These are phyloP conservation scores for Agrotis ipsilon DNA, from an alignment of 2,888 invertebrate genomes.

Conservation along the genomic window DNA sequence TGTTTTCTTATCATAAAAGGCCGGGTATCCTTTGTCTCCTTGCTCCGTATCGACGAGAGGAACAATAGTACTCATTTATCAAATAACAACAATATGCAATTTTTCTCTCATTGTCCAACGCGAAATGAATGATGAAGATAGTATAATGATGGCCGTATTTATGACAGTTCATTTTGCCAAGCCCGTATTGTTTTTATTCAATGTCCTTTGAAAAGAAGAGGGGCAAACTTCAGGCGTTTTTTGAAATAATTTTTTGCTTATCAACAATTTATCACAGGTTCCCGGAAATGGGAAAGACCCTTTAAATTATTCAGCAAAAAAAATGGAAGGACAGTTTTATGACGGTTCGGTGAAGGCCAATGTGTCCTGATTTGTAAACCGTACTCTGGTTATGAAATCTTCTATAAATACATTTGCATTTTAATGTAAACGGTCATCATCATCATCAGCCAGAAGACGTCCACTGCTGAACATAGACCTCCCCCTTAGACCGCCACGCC, in stretches of 20 bases:
- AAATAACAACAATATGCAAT: constrained; percentile 69
- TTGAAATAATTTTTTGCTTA: background rate
- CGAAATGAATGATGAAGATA: constrained; percentile 40
- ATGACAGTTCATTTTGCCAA: constrained; percentile 27
- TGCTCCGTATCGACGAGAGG: constrained; percentile 34
- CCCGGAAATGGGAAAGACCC: background rate
- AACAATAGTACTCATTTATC: constrained; percentile 63
- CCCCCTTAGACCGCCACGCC: no score
- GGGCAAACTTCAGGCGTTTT: background rate
- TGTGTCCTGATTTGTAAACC: background rate
- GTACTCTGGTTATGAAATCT: no score
- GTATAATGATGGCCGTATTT: constrained; percentile 45
- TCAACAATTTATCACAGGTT: background rate
- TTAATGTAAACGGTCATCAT: no score
- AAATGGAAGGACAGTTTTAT: background rate
- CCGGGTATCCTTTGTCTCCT: constrained; percentile 49
- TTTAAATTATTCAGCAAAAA: background rate
- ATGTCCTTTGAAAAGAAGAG: constrained; percentile 21
- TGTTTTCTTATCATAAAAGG: constrained; percentile 56
- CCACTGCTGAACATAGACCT: no score
- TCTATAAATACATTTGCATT: no score
- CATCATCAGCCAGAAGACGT: no score
- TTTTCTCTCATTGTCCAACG: constrained; percentile 61
- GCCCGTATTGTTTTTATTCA: constrained; percentile 34
- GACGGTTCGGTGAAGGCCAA: background rate